Evolutionary conservation across 1,140 invertebrate genomes (phyloP).

Genomic region (Calliopsis andreniformis): DNA sequence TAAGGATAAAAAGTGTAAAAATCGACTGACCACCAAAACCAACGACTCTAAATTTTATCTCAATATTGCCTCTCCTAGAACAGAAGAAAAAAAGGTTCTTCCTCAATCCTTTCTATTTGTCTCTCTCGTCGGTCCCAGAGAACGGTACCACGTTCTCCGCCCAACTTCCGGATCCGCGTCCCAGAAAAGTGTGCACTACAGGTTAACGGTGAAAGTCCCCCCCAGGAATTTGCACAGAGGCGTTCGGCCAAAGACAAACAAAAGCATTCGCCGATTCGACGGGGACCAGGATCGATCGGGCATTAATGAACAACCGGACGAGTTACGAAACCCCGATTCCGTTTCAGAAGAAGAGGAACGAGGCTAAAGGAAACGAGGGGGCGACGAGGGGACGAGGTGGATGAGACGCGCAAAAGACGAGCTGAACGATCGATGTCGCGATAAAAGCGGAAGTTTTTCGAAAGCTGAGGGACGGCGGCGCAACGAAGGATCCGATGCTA

Average conservation of each 20-base stretch:
- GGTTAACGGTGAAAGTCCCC: not conserved
- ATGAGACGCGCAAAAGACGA: no score
- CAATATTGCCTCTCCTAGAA: no score
- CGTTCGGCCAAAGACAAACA: constrained; percentile 1
- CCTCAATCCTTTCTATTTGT: not conserved
- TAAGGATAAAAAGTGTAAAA: no score
- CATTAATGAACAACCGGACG: constrained; percentile 29
- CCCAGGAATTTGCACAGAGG: not conserved
- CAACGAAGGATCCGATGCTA: constrained; percentile 33
- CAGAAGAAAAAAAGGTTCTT: no score
- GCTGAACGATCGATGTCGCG: constrained; percentile 7
- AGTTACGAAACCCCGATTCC: constrained; percentile 25
- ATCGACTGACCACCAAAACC: no score
- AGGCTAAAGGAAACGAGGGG: not conserved
- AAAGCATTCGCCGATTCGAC: constrained; percentile 14
- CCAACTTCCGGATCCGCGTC: constrained; percentile 1
- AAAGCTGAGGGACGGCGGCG: constrained; percentile 22
- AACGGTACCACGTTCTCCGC: not conserved
- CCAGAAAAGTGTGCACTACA: not conserved
- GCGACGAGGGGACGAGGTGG: no score
- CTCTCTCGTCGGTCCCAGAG: not conserved
- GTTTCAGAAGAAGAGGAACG: not conserved
- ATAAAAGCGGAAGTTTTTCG: constrained; percentile 36
- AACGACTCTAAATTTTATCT: no score
- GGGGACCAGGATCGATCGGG: constrained; percentile 18